Evolutionary conservation across 1,140 invertebrate genomes (phyloP), one percentile per base, ranked within the genome.

Genomic region (Zophobas morio): DNA sequence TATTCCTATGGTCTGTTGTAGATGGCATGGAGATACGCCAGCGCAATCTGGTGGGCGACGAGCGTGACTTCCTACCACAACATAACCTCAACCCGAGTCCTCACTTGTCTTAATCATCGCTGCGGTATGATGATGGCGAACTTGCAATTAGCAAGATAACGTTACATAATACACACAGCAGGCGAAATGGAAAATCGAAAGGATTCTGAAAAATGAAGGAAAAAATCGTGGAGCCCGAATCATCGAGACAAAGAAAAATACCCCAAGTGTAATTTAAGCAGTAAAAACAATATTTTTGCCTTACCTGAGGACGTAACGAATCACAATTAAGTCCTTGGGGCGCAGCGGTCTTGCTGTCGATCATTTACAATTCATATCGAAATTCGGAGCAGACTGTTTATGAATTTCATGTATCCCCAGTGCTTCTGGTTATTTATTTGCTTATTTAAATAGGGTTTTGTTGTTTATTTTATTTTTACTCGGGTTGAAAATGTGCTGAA

Each of bases 321-420:
- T 66, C 42, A 72, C 51, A 72, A 72, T 51, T 56, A 51, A 63
- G 74, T 57, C 72, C 49, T 74, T 46, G 8, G 56, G 54, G 51
- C 33, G 47, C 8, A 66, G 36, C 8, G 32, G 37, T 66, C 39
- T 42, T 66, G 39, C 60, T 34, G 51, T 32, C 49, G 57, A 46
- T 57, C 39, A 75, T 49, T 75, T 75, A 32, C 74, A 75, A 75
- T 37, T 60, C 56, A 60, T 74, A 74, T 74, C 54, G 53, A 36
- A 8, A 42, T n/a, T 51, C 53, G 56, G 56, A 60, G 34, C 56
- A 39, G 20, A 8, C 53, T 46, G 53, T 71, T 79, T 76, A 75
- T 71, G 75, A 60, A 73, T 79, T 79, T 76, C 54, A 79, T 79
- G 78, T 76, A 73, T 76, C 76, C 76, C 76, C 76, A 79, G 76